Base-by-base conservation (phyloP, 2,888 invertebrate genomes). In the Pyrrhosoma nymphula region DNA sequence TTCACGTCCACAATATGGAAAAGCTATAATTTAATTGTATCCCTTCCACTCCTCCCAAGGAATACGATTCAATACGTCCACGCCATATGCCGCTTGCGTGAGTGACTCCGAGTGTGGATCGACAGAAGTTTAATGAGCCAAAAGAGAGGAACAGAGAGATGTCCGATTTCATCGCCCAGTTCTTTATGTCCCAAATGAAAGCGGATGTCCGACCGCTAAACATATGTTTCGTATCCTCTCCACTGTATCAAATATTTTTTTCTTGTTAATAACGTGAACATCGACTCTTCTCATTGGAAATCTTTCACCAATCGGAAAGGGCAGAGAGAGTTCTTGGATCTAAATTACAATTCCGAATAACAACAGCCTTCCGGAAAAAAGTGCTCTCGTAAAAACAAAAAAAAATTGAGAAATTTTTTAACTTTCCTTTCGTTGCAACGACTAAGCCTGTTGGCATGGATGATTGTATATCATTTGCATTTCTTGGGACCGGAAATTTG, bases 41-140 rank as follows among this genome's bases (percentile, higher is more conserved):
- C 35, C 82, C 82, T 82, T 35, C 82, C 82, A 16, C 0, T 35
- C 16, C 26, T 82, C 82, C 26, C 82, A 16, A 82, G 30, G 35
- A 82, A 82, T 82, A 82, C 82, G 30, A 82, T 35, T 82, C 82
- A 82, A 82, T 82, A 82, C 82, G 82, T 82, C 82, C 82, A 82
- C 35, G 35, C 82, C 82, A 82, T 82, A 82, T 82, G 82, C 16
- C 30, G 82, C 82, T 82, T n/a, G 82, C 75, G 75, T 82, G 75
- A 82, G 75, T 30, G 75, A 82, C 26, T 82, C 75, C 75, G 3
- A 0, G 20, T 1, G 16, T 8, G 75, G 75, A 30, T 35, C 75
- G 75, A 82, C 75, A 30, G 75, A 82, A 82, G 75, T 35, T 82
- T 35, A 82, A 82, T 82, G 82, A 82, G 82, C 14, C n/a, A 14